Base-by-base conservation (phyloP, 2,797 vertebrate species). In the Gallinago solitaria region DNA sequence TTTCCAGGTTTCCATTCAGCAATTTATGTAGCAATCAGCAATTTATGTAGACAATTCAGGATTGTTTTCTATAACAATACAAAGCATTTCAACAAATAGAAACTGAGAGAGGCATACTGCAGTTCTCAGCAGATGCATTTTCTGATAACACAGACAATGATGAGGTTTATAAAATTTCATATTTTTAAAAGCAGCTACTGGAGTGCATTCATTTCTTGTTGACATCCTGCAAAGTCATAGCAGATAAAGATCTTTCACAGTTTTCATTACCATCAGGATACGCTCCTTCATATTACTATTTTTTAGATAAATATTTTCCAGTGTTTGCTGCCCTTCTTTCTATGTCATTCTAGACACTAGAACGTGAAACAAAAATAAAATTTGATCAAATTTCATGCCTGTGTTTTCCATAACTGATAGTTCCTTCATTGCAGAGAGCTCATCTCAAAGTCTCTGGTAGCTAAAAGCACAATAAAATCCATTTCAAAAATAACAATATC, bases 321-420 rank as follows among this genome's bases (percentile, higher is more conserved):
- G 13, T 76, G 30, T 67, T 87, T 87, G 59, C 48, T 84, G 17
- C 17, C 15, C 21, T 89, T 89, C 25, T 68, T 80, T 56, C 21
- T 81, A 4, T 69, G 68, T 73, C 43, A 67, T 83, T 91, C 35
- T 56, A 70, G 15, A 69, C 6, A 51, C 8, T 61, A 59, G 24
- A 89, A 83, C 16, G 89, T 76, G 82, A 95, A 93, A 90, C 24
- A 87, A 89, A 86, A 92, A 75, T 57, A 83, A 91, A 70, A 85
- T 71, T n/a, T 92, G 28, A 56, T 81, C 32, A 30, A 41, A 83
- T 86, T 81, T 81, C 73, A 71, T 64, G 43, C 12, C 23, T 43
- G 12, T 0, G 15, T 77, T 85, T 68, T 48, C 21, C 17, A 23
- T 28, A 86, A 81, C 4, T 60, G n/a, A 92, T 68, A 95, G 28